phyloP scores from a whole-genome alignment of 2,113 vertebrate genomes.

The Eurystomus gularis region DNA sequence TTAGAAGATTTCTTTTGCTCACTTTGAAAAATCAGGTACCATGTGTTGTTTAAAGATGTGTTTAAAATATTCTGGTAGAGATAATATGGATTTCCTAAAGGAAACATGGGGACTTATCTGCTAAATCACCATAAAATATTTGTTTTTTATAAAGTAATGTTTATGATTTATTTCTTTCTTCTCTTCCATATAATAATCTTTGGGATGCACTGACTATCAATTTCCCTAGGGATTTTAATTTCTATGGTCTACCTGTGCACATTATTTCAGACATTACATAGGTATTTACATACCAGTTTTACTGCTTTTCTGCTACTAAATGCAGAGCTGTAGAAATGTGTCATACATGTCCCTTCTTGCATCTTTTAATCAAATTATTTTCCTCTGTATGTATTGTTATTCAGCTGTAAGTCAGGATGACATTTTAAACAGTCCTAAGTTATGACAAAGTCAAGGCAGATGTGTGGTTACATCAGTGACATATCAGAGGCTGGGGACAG shows the following conservation, averaged over 20 bases:
- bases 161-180: slow-evolving; percentile 35
- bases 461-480: neutral
- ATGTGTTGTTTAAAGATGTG: slow-evolving; percentile 28
- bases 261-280: slow-evolving; percentile 55
- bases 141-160: slow-evolving; percentile 35
- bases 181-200: slow-evolving; percentile 40
- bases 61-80: slow-evolving; percentile 56
- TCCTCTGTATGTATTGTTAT: neutral
- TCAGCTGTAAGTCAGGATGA: neutral
- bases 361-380: neutral
- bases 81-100: slow-evolving; percentile 35
- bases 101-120: neutral
- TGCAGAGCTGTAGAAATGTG: neutral
- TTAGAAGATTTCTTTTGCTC: slow-evolving; percentile 49
- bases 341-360: neutral
- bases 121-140: slow-evolving; percentile 48
- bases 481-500: neutral
- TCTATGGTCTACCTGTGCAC: slow-evolving; percentile 8
- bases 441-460: neutral
- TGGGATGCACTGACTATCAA: neutral
- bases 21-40: slow-evolving; percentile 48
- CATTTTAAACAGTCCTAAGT: neutral
- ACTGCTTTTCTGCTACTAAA: neutral
- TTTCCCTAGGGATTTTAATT: slow-evolving; percentile 66
- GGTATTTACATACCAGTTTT: slow-evolving; percentile 55